Evolutionary conservation across 2,797 vertebrate genomes (phyloP).

Genomic region (Ciconia nigra): DNA sequence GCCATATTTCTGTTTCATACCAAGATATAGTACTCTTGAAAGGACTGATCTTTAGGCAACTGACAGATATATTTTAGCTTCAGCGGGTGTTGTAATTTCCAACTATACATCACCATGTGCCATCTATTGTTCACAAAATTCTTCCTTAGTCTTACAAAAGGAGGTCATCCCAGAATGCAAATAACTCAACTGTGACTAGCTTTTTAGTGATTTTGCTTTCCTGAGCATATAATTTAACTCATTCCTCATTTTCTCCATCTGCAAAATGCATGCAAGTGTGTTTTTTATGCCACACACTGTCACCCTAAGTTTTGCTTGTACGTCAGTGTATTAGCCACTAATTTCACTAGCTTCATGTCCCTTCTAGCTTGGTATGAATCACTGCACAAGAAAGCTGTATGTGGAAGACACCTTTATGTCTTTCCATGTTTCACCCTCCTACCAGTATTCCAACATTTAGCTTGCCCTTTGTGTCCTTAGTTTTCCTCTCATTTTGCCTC

Average conservation of each 20-base stretch:
- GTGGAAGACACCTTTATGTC: background rate
- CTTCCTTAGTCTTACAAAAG: background rate
- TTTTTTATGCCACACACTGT: background rate
- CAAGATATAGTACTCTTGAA: background rate
- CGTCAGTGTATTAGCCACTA: background rate
- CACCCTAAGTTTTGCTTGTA: background rate
- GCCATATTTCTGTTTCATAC: background rate
- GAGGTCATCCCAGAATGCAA: background rate
- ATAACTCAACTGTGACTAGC: background rate
- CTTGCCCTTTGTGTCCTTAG: background rate
- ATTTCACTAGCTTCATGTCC: background rate
- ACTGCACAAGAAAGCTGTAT: background rate
- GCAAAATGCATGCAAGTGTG: background rate
- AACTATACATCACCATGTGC: background rate
- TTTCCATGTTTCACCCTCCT: background rate
- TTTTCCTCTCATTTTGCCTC: background rate
- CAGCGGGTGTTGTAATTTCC: background rate
- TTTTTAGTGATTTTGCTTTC: background rate
- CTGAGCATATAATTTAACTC: background rate
- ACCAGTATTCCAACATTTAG: background rate
- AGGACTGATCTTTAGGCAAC: background rate
- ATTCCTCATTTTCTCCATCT: background rate
- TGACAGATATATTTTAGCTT: background rate
- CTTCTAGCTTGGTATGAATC: background rate
- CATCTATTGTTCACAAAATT: background rate